Evolutionary conservation across 92 coral and sea anemone species (phyloP).

Genomic region (Meandrina meandrites): DNA sequence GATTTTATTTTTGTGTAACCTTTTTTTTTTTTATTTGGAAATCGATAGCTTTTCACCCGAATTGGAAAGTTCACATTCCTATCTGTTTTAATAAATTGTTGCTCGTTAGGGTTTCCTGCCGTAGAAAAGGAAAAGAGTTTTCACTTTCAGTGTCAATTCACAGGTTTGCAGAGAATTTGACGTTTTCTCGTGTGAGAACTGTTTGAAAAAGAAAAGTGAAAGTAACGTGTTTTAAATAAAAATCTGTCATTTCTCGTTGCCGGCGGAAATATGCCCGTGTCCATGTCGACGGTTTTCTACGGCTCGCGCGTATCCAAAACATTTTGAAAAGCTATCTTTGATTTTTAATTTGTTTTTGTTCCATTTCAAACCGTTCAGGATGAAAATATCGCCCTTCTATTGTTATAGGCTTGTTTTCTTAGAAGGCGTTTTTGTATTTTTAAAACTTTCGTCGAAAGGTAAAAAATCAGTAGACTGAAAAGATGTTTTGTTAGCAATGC

Average conservation of each 20-base stretch:
- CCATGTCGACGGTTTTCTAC: neutral
- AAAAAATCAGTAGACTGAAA: neutral
- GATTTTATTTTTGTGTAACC: no score
- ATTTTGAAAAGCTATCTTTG: neutral
- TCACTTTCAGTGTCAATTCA: neutral
- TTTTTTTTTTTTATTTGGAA: neutral
- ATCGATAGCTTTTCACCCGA: neutral
- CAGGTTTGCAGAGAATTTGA: neutral
- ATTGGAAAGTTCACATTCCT: neutral
- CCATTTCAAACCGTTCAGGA: neutral
- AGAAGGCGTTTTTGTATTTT: conserved; percentile 5
- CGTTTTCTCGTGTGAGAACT: neutral
- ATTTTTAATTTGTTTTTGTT: conserved; percentile 24
- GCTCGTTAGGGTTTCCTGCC: neutral
- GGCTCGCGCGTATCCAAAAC: neutral
- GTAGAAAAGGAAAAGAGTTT: neutral
- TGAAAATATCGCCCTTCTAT: neutral
- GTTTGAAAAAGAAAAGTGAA: neutral
- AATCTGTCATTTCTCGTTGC: neutral
- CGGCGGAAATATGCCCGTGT: neutral
- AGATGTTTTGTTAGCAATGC: neutral
- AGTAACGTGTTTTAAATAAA: neutral
- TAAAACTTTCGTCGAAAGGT: neutral
- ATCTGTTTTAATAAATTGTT: neutral
- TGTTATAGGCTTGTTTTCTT: neutral